phyloP scores from a whole-genome alignment of 1,140 invertebrate species.

The Araneus ventricosus region DNA sequence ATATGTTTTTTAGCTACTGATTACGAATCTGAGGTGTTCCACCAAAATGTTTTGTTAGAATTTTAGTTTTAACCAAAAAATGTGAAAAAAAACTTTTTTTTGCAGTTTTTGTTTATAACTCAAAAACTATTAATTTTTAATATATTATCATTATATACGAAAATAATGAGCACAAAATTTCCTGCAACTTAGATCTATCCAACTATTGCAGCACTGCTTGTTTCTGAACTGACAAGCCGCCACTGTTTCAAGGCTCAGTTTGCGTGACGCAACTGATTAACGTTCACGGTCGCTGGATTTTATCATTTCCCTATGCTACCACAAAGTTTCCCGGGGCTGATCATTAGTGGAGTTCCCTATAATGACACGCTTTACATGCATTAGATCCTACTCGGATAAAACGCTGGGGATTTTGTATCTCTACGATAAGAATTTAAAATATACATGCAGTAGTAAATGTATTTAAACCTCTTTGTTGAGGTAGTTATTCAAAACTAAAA shows the following conservation, averaged over 20 bases:
- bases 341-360: neutral
- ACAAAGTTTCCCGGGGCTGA: neutral
- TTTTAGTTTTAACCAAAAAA: too few species aligned
- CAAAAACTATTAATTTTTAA: too few species aligned
- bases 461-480: neutral
- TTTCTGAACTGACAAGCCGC: too few species aligned
- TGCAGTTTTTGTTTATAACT: too few species aligned
- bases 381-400: neutral
- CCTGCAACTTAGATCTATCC: too few species aligned
- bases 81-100: too few species aligned
- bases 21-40: too few species aligned
- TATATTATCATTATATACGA: too few species aligned
- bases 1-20: too few species aligned
- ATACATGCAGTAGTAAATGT: neutral
- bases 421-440: neutral
- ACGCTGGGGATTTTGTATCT: neutral
- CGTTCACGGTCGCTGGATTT: neutral
- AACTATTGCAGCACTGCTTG: too few species aligned
- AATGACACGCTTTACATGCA: neutral
- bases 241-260: neutral
- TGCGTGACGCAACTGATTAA: neutral
- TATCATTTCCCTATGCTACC: neutral
- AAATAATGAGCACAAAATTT: too few species aligned
- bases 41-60: too few species aligned
- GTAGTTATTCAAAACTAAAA: neutral